These are phyloP conservation scores for Troides aeacus DNA, from an alignment of 2,888 invertebrate genomes.

Conservation along the genomic window DNA sequence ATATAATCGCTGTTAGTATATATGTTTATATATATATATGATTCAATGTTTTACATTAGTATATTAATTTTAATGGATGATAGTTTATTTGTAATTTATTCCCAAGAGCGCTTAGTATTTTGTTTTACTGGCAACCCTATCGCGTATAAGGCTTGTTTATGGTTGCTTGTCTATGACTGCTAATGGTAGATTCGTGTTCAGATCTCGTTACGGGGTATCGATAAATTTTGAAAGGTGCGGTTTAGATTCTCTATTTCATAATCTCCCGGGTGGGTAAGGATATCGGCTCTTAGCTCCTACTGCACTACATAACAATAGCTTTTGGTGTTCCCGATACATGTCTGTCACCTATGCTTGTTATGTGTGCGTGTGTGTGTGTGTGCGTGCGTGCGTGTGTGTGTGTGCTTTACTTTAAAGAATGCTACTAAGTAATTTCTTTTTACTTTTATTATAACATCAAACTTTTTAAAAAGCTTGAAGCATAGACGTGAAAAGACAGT, in stretches of 20 bases:
- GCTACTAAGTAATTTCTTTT: too few species aligned
- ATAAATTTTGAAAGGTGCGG: slow-evolving; percentile 55
- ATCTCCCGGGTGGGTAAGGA: slow-evolving; percentile 40
- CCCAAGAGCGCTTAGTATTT: not conserved
- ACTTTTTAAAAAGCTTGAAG: too few species aligned
- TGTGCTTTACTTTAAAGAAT: too few species aligned
- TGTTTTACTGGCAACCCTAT: slow-evolving; percentile 22
- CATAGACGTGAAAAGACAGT: too few species aligned
- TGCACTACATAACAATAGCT: slow-evolving; percentile 15
- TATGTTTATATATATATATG: too few species aligned
- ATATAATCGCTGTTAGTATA: too few species aligned
- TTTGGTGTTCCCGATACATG: slow-evolving; percentile 6
- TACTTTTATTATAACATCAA: too few species aligned
- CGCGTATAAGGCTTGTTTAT: slow-evolving; percentile 52
- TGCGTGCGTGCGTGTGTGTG: too few species aligned
- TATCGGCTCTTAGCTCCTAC: slow-evolving; percentile 32
- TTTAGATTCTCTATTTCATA: slow-evolving; percentile 46
- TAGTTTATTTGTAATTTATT: not conserved
- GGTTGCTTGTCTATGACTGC: slow-evolving; percentile 56
- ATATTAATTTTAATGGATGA: too few species aligned
- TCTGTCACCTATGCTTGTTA: not conserved
- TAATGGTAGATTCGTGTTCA: slow-evolving; percentile 73
- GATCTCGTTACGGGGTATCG: slow-evolving; percentile 63
- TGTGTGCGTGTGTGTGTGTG: too few species aligned
- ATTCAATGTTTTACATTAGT: too few species aligned